phyloP scores from a whole-genome alignment of 2,888 invertebrate species.

The Galerucella nymphaeae region DNA sequence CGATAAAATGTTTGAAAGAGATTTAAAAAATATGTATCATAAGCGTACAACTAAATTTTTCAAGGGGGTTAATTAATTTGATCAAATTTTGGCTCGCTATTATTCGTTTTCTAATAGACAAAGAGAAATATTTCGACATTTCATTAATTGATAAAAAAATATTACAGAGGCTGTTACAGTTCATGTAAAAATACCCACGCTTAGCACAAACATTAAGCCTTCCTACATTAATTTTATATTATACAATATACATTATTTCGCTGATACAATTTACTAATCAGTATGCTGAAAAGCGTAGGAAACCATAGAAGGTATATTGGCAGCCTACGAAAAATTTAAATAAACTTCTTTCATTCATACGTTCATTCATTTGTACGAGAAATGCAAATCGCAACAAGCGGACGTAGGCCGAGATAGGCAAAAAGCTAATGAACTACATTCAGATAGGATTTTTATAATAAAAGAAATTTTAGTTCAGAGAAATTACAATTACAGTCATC shows the following conservation, averaged over 20 bases:
- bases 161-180: no score
- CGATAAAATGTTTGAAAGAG: no score
- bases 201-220: background rate
- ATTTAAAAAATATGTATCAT: no score
- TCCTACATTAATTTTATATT: background rate
- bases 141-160: no score
- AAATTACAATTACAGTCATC: no score
- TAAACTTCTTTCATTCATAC: constrained; percentile 4
- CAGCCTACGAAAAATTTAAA: constrained; percentile 20
- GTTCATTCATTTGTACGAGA: background rate
- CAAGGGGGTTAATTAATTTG: no score
- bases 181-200: background rate
- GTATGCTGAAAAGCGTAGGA: constrained; percentile 6
- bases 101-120: no score
- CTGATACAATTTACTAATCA: constrained; percentile 7
- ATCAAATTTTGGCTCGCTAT: no score
- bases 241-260: background rate
- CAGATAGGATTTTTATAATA: background rate
- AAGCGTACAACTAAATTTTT: no score
- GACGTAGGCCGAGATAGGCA: constrained; percentile 13
- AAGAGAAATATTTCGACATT: no score
- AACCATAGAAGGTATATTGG: constrained; percentile 8
- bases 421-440: constrained; percentile 23
- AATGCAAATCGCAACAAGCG: background rate
- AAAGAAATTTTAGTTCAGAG: background rate